Evolutionary conservation across 64 coral and sea anemone genomes (phyloP), one percentile per base, ranked within the genome.

Genomic region (Actinia tenebrosa): DNA sequence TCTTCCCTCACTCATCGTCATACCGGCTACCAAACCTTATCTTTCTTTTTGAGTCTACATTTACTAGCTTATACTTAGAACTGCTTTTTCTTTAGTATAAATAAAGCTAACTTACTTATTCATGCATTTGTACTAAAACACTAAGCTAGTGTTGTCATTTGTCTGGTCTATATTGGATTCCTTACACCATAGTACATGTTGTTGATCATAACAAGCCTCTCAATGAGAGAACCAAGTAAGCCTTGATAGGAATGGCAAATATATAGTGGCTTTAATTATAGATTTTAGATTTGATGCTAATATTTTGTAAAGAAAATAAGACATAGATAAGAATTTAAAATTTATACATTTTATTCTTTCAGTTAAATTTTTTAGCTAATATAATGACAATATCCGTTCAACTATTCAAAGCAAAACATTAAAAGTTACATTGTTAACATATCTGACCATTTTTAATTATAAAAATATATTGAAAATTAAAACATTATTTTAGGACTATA

Each of bases 231-330:
- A 75, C 10, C n/a, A 75, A 75, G 69, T 75, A 75, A 75, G 69
- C 42, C 69, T 75, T 75, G 10, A 75, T 75, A 75, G 69, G 69
- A 75, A 75, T 75, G 69, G 69, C 23, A 75, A 75, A 75, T 30
- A 14, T 30, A 30, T 75, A 9, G 25, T 66, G 7, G 22, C 63
- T 66, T 66, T 66, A 42, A 25, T 75, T 37, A 22, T 20, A 22
- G 5, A 20, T 71, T 71, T 71, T 71, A 25, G 27, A 25, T 26
- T 71, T 71, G n/a, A 75, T 75, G 11, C 42, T 42, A 43, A 42
- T 75, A 15, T 75, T 42, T 27, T 37, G 11, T 75, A 13, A 42
- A 58, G 1, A 11, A 58, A 13, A 11, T 13, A 58, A 58, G 56
- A 14, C 2, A 11, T 58, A 3, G 10, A 58, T 58, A 58, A 58